Conservation (phyloP, 2,888 invertebrate genomes). For the Drosophila kuntzei region DNA sequence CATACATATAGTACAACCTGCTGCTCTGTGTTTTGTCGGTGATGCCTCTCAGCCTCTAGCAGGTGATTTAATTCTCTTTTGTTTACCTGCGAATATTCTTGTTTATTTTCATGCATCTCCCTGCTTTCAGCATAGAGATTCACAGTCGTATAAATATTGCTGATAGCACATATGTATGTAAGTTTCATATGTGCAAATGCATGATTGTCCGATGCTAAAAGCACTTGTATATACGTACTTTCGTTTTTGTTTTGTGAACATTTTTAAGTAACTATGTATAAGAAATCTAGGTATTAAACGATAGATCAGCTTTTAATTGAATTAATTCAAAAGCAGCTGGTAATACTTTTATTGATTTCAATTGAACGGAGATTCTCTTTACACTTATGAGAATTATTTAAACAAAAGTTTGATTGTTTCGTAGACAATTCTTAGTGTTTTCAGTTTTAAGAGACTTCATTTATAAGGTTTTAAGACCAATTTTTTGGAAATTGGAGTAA, state of each 20-base stretch:
- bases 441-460: background rate
- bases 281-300: too few species aligned
- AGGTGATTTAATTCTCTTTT: slow-evolving; percentile 45
- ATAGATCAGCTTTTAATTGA: too few species aligned
- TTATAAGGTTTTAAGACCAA: background rate
- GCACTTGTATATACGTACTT: too few species aligned
- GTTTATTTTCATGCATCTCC: slow-evolving; percentile 1
- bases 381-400: background rate
- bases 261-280: too few species aligned
- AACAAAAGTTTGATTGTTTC: too few species aligned
- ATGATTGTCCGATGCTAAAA: too few species aligned
- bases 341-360: background rate
- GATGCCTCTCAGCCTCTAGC: slow-evolving; percentile 21
- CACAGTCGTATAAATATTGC: slow-evolving; percentile 23
- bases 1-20: slow-evolving; percentile 13
- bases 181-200: background rate
- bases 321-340: too few species aligned
- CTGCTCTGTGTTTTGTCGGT: slow-evolving; percentile 4
- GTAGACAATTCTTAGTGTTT: background rate
- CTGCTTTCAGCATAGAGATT: background rate
- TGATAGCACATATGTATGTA: background rate
- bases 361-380: background rate
- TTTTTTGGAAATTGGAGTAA: too few species aligned
- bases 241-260: too few species aligned
- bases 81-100: slow-evolving; percentile 34